Conservation (phyloP, 2,888 invertebrate species). For the Scaptomyza reducta region DNA sequence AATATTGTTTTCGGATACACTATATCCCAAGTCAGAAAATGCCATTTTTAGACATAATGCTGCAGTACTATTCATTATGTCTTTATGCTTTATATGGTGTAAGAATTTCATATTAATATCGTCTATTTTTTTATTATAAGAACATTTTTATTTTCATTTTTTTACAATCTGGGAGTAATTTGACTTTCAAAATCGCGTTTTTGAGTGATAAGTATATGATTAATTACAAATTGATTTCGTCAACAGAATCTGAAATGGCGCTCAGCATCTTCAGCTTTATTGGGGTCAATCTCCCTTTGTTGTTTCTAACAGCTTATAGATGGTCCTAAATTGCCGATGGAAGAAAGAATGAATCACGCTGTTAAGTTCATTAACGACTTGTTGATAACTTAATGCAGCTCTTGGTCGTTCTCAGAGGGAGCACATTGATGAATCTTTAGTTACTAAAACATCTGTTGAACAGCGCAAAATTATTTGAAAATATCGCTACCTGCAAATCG, state of each 20-base stretch:
- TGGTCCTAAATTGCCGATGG: background rate
- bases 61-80: no score
- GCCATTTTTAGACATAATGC: no score
- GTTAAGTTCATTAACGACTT: constrained; percentile 20
- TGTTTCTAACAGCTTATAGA: constrained; percentile 4
- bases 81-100: no score
- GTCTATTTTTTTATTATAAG: no score
- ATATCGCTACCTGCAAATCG: constrained; percentile 44
- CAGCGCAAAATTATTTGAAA: constrained; percentile 30
- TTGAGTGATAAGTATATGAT: background rate
- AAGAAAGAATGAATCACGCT: constrained; percentile 10
- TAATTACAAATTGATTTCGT: background rate
- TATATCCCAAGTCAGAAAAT: no score
- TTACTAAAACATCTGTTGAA: constrained; percentile 43
- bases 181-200: no score
- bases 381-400: constrained; percentile 40
- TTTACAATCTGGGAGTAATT: background rate
- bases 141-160: background rate
- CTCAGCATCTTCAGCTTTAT: constrained; percentile 30
- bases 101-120: no score
- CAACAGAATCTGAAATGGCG: background rate
- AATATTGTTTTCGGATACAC: no score
- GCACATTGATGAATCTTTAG: constrained; percentile 44
- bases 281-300: constrained; percentile 41
- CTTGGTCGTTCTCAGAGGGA: background rate